A percentile compares a stretch with the other conserved stretches of the same genome.
Evolutionary conservation across 2,113 vertebrate genomes (phyloP).

Genomic region (Bagarius yarrelli): DNA sequence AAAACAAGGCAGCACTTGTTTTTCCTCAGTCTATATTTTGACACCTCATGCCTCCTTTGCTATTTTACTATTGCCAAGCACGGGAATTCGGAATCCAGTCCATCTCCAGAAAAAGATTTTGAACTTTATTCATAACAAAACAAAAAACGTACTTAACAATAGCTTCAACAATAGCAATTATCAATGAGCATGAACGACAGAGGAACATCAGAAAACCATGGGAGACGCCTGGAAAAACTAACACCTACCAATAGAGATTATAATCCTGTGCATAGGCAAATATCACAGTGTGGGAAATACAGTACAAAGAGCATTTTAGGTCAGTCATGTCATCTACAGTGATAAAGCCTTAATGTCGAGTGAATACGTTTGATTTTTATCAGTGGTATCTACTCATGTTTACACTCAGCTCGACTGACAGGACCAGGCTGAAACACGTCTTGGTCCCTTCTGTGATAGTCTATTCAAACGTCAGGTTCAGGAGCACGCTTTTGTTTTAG

Average conservation of each 20-base stretch:
- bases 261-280: background rate
- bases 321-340: constrained; percentile 3
- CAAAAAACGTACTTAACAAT: too few relatives aligned
- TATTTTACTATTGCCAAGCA: background rate
- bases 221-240: background rate
- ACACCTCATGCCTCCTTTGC: background rate
- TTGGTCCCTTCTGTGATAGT: constrained; percentile 54
- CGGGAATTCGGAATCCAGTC: background rate
- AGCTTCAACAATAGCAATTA: too few relatives aligned
- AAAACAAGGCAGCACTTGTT: background rate
- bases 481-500: constrained; percentile 65
- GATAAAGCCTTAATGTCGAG: constrained; percentile 36
- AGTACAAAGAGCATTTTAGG: background rate
- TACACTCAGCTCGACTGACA: constrained; percentile 46
- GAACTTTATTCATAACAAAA: too few relatives aligned
- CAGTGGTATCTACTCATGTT: constrained; percentile 58
- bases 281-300: background rate
- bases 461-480: constrained; percentile 59
- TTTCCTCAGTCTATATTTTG: background rate
- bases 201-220: too few relatives aligned
- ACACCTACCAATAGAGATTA: background rate
- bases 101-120: background rate
- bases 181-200: too few relatives aligned
- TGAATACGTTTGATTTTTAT: constrained; percentile 40
- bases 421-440: constrained; percentile 55